Evolutionary conservation across 1,140 invertebrate genomes (phyloP), one percentile per base, ranked within the genome.

Genomic region (Batillaria attramentaria): DNA sequence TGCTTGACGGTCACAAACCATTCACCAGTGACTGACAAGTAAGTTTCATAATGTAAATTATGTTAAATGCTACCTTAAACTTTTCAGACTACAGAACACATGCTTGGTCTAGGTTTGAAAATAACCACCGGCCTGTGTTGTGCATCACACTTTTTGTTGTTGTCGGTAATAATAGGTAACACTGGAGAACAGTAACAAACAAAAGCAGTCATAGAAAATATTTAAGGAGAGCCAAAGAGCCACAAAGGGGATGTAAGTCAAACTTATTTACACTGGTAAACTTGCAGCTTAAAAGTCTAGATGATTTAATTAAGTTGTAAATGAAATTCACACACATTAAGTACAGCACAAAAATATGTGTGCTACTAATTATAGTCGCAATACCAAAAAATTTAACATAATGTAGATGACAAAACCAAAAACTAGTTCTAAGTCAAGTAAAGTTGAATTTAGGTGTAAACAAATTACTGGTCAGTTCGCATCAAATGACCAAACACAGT

Each of bases 241-340:
- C 73, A 75, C 73, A 75, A 75, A 75, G 73, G 72, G 73, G 73
- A 75, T 62, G 73, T 75, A 57, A 75, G 73, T 62, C 73, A 75
- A 75, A 75, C 73, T 75, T 75, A 75, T 57, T 24, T 18, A 62
- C 54, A 24, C 39, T 70, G 33, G n/a, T n/a, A 31, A 70, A 62
- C 18, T 28, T 75, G 73, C 73, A 75, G 73, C 73, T 62, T 41
- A n/a, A n/a, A n/a, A n/a, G n/a, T n/a, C n/a, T n/a, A n/a, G n/a
- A 72, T 31, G 50, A 2, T n/a, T n/a, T 28, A 50, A 31, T 46
- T 31, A 46, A 72, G n/a, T 50, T 8, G 41, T 72, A 35, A 70
- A 20, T 20, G 28, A 6, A 33, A 42, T 35, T 69, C 16, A 33
- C 35, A 18, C 33, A 35, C 33, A 35, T 37, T 69, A 18, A n/a